Evolutionary conservation across 2,797 vertebrate genomes (phyloP).

Genomic region (Vireo griseus): DNA sequence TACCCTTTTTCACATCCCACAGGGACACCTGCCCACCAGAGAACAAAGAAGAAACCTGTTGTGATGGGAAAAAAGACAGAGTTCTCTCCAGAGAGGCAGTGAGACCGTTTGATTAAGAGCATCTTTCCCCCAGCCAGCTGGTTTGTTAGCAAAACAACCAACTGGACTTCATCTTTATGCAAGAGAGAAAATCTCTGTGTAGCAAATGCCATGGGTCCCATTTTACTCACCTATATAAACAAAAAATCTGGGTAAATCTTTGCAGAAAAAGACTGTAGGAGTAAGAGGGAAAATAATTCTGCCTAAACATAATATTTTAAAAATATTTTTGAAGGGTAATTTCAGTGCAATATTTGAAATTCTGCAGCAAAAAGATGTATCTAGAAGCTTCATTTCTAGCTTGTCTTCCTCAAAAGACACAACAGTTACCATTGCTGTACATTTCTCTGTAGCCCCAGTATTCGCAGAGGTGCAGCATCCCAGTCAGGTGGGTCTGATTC

Average conservation of each 20-base stretch:
- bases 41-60: slow-evolving; percentile 58
- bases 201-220: background rate
- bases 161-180: background rate
- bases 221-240: background rate
- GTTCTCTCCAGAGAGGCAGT: background rate
- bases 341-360: background rate
- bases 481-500: background rate
- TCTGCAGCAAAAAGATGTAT: background rate
- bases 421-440: background rate
- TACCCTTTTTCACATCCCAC: slow-evolving; percentile 56
- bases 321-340: background rate
- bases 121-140: slow-evolving; percentile 29
- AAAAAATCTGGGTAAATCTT: background rate
- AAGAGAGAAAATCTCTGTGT: background rate
- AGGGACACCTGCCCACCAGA: slow-evolving; percentile 48
- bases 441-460: background rate
- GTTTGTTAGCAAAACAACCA: slow-evolving; percentile 5
- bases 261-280: background rate
- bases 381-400: background rate
- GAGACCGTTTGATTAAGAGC: slow-evolving; percentile 15
- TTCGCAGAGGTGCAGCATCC: background rate
- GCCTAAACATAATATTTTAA: background rate
- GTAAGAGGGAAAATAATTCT: background rate
- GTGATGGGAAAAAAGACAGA: slow-evolving; percentile 24
- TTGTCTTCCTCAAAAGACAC: background rate